Evolutionary conservation across 2,113 vertebrate genomes (phyloP).

Genomic region (Toxotes chatareus): DNA sequence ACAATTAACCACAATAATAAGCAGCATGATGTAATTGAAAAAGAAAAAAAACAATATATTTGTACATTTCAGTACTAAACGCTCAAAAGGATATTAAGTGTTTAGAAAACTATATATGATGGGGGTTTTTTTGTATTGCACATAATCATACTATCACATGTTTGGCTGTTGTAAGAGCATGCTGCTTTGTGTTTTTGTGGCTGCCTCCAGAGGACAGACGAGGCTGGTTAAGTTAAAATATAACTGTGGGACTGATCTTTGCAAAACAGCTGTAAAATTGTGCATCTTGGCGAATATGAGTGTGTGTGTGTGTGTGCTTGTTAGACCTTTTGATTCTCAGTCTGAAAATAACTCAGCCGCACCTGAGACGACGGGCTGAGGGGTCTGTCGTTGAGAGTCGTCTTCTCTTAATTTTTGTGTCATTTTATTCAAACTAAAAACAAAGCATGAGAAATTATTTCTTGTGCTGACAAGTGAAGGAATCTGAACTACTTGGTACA

Average conservation of each 20-base stretch:
- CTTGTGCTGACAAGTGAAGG: not conserved
- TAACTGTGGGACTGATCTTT: conserved; percentile 32
- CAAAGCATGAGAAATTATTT: not conserved
- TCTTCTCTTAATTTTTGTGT: not conserved
- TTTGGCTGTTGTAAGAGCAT: conserved; percentile 75
- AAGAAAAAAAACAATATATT: conserved; percentile 85
- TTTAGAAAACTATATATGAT: conserved; percentile 83
- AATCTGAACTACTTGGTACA: not conserved
- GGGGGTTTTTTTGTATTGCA: conserved; percentile 93
- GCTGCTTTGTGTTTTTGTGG: conserved; percentile 46
- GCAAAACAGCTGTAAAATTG: conserved; percentile 50
- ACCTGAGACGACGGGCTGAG: not conserved
- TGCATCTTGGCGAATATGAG: conserved; percentile 5
- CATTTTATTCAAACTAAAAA: not conserved
- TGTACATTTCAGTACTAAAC: conserved; percentile 82
- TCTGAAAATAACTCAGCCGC: conserved; percentile 5
- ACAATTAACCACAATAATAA: conserved; percentile 84
- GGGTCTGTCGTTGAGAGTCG: no score
- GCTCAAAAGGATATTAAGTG: conserved; percentile 78
- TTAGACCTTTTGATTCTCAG: conserved; percentile 11
- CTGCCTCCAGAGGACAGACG: conserved; percentile 16
- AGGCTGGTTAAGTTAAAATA: conserved; percentile 37
- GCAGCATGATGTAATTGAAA: conserved; percentile 92
- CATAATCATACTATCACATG: conserved; percentile 89
- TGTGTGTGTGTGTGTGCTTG: conserved; percentile 6